phyloP scores from a whole-genome alignment of 2,888 invertebrate genomes.

The Cryptus armator region DNA sequence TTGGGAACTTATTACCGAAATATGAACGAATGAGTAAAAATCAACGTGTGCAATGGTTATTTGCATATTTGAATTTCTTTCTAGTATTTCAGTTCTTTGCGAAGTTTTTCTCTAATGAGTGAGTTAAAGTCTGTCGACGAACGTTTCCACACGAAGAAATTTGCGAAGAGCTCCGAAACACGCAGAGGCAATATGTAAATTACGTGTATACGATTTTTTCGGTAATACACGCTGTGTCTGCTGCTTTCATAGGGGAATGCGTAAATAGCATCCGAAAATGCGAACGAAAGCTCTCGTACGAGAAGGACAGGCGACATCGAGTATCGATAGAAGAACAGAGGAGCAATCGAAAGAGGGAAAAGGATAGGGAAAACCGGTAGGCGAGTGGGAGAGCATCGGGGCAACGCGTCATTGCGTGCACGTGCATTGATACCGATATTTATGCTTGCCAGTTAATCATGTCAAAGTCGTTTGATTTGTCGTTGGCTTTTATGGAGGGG shows the following conservation, averaged over 20 bases:
- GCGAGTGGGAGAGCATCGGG: constrained; percentile 71
- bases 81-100: neutral
- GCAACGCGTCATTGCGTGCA: constrained; percentile 82
- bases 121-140: too few relatives aligned
- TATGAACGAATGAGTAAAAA: too few relatives aligned
- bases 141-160: too few relatives aligned
- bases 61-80: neutral
- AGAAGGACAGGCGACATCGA: constrained; percentile 53
- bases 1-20: too few relatives aligned
- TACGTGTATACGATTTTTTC: neutral
- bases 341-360: constrained; percentile 46
- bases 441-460: constrained; percentile 84
- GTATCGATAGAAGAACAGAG: constrained; percentile 59
- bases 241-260: constrained; percentile 5
- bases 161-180: too few relatives aligned
- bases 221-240: neutral
- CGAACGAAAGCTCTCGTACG: constrained; percentile 12
- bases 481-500: constrained; percentile 85
- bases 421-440: constrained; percentile 85
- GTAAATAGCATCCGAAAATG: constrained; percentile 40
- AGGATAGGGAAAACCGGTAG: constrained; percentile 56
- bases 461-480: constrained; percentile 85
- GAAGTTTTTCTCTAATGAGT: too few relatives aligned
- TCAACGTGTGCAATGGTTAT: too few relatives aligned
- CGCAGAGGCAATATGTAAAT: too few relatives aligned